phyloP scores from a whole-genome alignment of 2,113 vertebrate species.

The Myrmophylax atrothorax region DNA sequence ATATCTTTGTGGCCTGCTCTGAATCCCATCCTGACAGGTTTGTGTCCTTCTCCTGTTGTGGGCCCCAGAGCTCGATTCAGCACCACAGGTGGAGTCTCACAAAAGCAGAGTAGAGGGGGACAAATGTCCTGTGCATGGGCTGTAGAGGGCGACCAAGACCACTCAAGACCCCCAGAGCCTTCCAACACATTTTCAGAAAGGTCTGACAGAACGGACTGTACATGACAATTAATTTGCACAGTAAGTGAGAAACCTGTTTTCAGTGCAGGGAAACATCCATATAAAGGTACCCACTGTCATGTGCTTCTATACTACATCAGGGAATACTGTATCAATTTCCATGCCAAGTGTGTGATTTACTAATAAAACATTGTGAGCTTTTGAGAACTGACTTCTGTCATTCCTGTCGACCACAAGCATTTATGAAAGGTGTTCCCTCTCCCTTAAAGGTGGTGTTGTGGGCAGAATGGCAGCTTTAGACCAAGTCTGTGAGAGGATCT shows the following conservation, averaged over 20 bases:
- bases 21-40: background rate
- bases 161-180: background rate
- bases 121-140: background rate
- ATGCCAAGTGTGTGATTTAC: background rate
- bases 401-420: background rate
- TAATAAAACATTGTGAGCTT: background rate
- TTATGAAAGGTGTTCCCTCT: background rate
- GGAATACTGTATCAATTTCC: background rate
- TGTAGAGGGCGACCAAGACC: background rate
- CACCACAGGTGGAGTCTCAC: background rate
- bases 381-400: rapidly evolving
- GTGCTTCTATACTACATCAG: background rate
- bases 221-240: background rate
- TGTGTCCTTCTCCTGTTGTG: background rate
- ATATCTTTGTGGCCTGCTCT: background rate
- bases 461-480: background rate
- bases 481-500: background rate
- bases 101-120: background rate
- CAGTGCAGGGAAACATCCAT: background rate
- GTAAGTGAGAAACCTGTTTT: background rate
- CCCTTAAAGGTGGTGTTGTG: background rate
- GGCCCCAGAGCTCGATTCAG: background rate
- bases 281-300: background rate
- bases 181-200: background rate
- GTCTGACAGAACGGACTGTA: background rate